Base-by-base conservation (phyloP, 2,113 vertebrate genomes). In the Phalacrocorax pelagicus region DNA sequence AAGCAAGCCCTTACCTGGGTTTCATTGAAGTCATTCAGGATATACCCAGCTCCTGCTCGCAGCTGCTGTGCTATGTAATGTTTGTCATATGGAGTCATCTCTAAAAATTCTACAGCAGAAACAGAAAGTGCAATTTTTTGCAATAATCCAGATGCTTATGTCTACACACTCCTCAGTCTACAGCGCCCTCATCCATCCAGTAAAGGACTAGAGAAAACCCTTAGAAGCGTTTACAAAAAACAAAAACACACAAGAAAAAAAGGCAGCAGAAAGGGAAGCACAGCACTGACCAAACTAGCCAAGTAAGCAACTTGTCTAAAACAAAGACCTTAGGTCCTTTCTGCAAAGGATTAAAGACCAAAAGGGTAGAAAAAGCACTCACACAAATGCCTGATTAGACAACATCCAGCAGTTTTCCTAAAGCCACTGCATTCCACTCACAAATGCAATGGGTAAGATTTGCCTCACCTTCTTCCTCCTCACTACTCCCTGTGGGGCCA, bases 11-110 rank as follows among this genome's bases (percentile, higher is more conserved):
- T 98, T 51, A 99, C 99, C 98, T 99, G 99, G 62, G 99, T 99
- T 97, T 99, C 99, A 89, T 99, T 99, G 98, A 99, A 99, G 96
- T 99, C 99, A 24, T 98, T 98, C 47, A 99, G 98, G 91, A 99
- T 98, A 92, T 99, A 99, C 83, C 99, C 99, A 92, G 99, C 99
- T 55, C 99, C 99, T 12, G 98, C 98, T 95, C 98, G 98, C 91
- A 99, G 98, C 97, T 99, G 99, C 29, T 97, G 98, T 93, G 99
- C 98, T 19, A 98, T 98, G 96, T 99, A 99, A 14, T 92, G 92
- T 92, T 99, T 99, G 97, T 99, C 98, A 69, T 99, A 99, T 0
- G 99, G 99, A 66, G 99, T 97, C 2, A 98, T 98, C 94, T 98
- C 98, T 93, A 98, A 98, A 85, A 98, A 98, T 90, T 99, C 99